Base-by-base conservation (phyloP, 2,113 vertebrate species). In the Aplodontia rufa region DNA sequence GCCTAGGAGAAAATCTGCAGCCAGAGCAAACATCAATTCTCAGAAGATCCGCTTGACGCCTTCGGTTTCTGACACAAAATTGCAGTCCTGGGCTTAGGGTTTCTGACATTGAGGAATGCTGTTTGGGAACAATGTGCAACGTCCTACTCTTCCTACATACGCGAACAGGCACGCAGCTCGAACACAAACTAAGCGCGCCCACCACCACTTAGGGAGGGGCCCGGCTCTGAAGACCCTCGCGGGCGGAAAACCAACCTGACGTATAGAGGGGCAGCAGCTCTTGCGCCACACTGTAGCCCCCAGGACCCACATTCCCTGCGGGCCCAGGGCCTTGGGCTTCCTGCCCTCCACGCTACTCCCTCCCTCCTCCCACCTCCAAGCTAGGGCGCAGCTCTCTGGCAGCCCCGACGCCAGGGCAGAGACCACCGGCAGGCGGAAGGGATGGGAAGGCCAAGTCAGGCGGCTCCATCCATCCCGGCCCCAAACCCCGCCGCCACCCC, bases 51-150 rank as follows among this genome's bases (percentile, higher is more conserved):
- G 28, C 35, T 35, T 3, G 90, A 90, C 32, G 72, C 26, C 86
- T 82, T 83, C 81, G 40, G 53, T 53, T 80, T 60, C 87, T 37
- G 66, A 93, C 87, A 68, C 53, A 69, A 37, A 82, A 66, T 76
- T 2, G 20, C 71, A 62, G 58, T 0, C 87, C 81, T 8, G 30
- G 7, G 72, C 69, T 86, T 53, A 1, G 28, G n/a, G 76, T 9
- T 55, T 69, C 94, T 83, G 87, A 82, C 92, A 76, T 87, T 24
- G 58, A 91, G 93, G 72, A 96, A 97, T 95, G 95, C 92, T 91
- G 62, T 51, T 22, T 13, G 32, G 64, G 66, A 81, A 92, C 90
- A 86, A 95, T 92, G 60, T 94, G 93, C 93, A 82, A 74, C 4
- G 84, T 74, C 95, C 68, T 93, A 42, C 40, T 53, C 42, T 71